Percentiles rank a stretch among this genome's conserved stretches.
Evolutionary conservation across 2,797 vertebrate genomes (phyloP).

Genomic region (Fistularia tabacaria): DNA sequence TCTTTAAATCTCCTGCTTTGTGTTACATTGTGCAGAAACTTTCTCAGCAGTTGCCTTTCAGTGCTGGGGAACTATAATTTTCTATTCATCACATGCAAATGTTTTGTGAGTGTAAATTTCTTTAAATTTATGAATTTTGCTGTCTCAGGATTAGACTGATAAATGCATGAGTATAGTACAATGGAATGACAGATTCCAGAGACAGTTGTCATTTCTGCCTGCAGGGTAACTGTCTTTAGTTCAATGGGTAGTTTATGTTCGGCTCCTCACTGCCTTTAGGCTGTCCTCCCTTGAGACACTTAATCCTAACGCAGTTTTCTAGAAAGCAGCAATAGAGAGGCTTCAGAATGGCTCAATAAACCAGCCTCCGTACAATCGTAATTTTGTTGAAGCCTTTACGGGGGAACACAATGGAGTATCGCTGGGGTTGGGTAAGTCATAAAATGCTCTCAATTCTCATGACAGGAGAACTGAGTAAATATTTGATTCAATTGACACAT

Average conservation of each 20-base stretch:
- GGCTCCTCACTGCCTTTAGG: constrained; percentile 8
- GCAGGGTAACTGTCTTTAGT: constrained; percentile 30
- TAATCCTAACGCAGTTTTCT: not conserved
- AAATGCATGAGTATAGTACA: constrained; percentile 12
- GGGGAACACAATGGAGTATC: constrained; percentile 13
- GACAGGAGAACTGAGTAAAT: too few species aligned
- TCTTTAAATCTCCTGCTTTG: not conserved
- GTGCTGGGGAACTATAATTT: too few species aligned
- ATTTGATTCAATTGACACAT: too few species aligned
- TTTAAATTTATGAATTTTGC: not conserved
- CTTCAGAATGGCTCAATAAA: not conserved
- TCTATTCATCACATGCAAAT: not conserved
- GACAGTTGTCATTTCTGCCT: constrained; percentile 54
- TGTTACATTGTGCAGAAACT: not conserved
- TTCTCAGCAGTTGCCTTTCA: not conserved
- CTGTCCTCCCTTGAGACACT: not conserved
- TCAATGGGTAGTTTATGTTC: constrained; percentile 36
- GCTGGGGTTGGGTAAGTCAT: constrained; percentile 32
- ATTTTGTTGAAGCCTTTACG: constrained; percentile 15
- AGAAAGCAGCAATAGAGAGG: constrained; percentile 3
- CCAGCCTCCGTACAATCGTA: constrained; percentile 1
- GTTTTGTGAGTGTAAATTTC: not conserved
- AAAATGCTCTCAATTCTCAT: not conserved
- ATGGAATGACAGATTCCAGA: constrained; percentile 41
- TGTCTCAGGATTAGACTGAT: constrained; percentile 2